Evolutionary conservation across 2,113 vertebrate species (phyloP).

Genomic region (Entomyzon cyanotis): DNA sequence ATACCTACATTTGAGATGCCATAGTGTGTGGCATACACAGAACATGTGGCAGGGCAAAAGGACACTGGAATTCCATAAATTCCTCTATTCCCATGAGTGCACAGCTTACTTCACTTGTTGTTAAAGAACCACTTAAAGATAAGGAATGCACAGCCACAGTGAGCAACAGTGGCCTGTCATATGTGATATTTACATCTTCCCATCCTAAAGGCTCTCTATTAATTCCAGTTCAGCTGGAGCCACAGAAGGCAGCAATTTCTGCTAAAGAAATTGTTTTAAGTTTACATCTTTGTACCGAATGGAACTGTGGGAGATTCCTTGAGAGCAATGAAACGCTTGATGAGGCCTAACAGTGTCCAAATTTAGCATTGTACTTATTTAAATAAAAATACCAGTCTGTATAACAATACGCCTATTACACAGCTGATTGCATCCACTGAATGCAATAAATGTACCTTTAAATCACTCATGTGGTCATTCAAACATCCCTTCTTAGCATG

Average conservation of each 20-base stretch:
- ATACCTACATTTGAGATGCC: too few species aligned
- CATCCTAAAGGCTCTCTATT: neutral
- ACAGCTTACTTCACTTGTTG: neutral
- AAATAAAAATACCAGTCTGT: slow-evolving; percentile 57
- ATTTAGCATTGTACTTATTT: slow-evolving; percentile 68
- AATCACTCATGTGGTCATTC: slow-evolving; percentile 54
- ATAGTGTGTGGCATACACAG: neutral
- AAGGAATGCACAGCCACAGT: neutral
- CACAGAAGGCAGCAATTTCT: slow-evolving; percentile 42
- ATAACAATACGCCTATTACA: slow-evolving; percentile 66
- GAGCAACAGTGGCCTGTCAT: neutral
- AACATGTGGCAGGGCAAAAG: neutral
- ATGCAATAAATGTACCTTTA: slow-evolving; percentile 69
- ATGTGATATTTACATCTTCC: neutral
- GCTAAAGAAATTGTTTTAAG: slow-evolving; percentile 5
- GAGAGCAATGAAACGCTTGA: slow-evolving; percentile 61
- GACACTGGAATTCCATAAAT: neutral
- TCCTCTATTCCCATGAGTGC: neutral
- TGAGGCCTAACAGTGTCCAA: slow-evolving; percentile 55
- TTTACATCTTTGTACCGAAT: slow-evolving; percentile 38
- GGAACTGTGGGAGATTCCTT: slow-evolving; percentile 56
- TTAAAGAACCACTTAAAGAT: neutral
- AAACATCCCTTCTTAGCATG: slow-evolving; percentile 40
- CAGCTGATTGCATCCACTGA: slow-evolving; percentile 61
- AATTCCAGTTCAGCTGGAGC: neutral